These are phyloP conservation scores for Merluccius polli DNA, from an alignment of 2,797 vertebrate species.

Conservation along the genomic window DNA sequence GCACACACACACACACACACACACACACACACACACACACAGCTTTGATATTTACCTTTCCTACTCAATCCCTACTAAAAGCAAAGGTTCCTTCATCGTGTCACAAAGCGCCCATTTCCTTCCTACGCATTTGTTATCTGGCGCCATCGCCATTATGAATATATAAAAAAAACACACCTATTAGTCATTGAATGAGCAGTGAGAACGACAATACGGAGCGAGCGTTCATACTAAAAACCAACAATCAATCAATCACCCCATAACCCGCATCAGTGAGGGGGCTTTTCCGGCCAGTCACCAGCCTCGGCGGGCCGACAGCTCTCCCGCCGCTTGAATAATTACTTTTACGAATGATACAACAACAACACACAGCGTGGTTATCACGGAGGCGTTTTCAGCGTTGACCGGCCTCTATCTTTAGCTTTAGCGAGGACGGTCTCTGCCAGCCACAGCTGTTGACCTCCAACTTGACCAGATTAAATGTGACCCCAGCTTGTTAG, in stretches of 20 bases:
- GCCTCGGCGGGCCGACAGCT: background rate
- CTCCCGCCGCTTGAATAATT: background rate
- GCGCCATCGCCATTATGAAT: background rate
- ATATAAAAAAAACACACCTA: background rate
- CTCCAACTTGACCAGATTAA: conserved; percentile 54
- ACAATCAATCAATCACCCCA: too few species aligned
- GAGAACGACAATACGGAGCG: background rate
- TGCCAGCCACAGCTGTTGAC: conserved; percentile 59
- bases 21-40: background rate
- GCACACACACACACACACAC: too few species aligned
- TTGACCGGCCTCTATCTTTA: background rate
- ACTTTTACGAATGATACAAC: background rate
- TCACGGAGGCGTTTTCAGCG: background rate
- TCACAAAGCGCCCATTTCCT: background rate
- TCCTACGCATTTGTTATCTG: background rate
- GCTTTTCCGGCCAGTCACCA: too few species aligned
- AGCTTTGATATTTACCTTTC: background rate
- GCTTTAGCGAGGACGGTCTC: conserved; percentile 37
- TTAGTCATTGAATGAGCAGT: background rate
- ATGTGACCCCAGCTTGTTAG: conserved; percentile 56
- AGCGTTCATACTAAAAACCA: background rate
- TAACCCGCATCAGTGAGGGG: too few species aligned
- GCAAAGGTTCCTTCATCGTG: background rate
- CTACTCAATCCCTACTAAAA: background rate
- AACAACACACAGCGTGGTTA: too few species aligned